phyloP scores from a whole-genome alignment of 2,113 vertebrate species.

The Dasyornis broadbenti region DNA sequence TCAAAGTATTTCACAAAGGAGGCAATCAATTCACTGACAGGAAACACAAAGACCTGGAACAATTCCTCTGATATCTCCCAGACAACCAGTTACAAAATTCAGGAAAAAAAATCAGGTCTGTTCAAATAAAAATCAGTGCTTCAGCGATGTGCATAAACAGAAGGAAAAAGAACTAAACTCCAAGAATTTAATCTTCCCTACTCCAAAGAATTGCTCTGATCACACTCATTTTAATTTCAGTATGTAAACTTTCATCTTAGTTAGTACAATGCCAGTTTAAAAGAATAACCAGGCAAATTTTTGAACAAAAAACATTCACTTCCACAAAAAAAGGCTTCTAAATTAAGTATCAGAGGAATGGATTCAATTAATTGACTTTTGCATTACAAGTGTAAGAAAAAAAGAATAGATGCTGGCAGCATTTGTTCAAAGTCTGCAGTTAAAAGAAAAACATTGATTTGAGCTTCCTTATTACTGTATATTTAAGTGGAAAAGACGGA shows the following conservation, averaged over 20 bases:
- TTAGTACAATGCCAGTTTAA: not conserved
- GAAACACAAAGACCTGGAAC: not conserved
- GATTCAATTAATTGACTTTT: not conserved
- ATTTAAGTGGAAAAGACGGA: not conserved
- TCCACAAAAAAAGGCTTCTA: not conserved
- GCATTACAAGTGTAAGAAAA: not conserved
- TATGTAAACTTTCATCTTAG: not conserved
- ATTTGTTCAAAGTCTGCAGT: not conserved
- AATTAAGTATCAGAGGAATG: not conserved
- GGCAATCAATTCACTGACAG: not conserved
- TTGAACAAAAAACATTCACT: not conserved
- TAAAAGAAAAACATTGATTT: not conserved
- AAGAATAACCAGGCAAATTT: not conserved
- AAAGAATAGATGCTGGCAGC: rapidly evolving
- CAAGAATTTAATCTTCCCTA: not conserved
- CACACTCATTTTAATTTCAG: not conserved
- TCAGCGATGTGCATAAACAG: not conserved
- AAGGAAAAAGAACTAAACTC: not conserved
- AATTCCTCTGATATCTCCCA: not conserved
- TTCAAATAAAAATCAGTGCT: not conserved
- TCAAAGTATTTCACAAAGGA: not conserved
- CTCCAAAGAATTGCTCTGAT: not conserved
- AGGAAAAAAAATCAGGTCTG: not conserved
- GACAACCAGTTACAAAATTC: not conserved
- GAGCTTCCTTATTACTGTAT: not conserved